Conservation (phyloP, 2,113 vertebrate genomes). For the Pteronura brasiliensis region DNA sequence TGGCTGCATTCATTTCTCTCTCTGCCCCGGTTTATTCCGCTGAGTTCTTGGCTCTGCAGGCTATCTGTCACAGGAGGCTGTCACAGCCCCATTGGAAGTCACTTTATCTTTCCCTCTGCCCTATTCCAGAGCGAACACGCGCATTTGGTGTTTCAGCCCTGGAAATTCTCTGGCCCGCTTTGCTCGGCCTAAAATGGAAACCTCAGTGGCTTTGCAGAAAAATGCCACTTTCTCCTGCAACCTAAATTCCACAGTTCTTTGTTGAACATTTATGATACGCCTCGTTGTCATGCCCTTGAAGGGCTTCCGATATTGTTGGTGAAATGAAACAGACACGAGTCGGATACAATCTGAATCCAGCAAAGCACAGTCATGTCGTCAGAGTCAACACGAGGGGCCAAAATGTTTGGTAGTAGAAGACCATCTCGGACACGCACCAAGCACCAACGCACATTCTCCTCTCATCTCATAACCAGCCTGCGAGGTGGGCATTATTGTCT, state of each 20-base stretch:
- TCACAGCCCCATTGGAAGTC: conserved; percentile 47
- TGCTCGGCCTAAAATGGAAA: not conserved
- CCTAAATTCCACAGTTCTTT: not conserved
- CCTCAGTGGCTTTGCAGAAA: conserved; percentile 33
- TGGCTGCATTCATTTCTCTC: conserved; percentile 20
- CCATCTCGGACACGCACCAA: accelerated
- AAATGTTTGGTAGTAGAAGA: not conserved
- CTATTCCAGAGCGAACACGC: conserved; percentile 37
- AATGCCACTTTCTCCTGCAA: not conserved
- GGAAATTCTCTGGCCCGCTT: conserved; percentile 8
- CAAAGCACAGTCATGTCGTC: not conserved
- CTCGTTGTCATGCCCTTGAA: not conserved
- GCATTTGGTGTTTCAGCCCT: not conserved
- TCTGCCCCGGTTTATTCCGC: conserved; percentile 4
- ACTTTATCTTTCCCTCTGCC: conserved; percentile 46
- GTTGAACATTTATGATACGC: not conserved
- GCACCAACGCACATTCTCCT: not conserved
- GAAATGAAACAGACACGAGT: not conserved
- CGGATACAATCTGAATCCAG: not conserved
- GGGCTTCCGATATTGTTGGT: not conserved
- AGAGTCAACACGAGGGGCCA: not conserved
- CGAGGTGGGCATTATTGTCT: not conserved
- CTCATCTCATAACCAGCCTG: not conserved
- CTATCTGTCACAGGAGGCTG: conserved; percentile 48
- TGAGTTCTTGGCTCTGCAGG: conserved; percentile 40